Conservation (phyloP, 2,113 vertebrate species). For the Osmerus eperlanus region DNA sequence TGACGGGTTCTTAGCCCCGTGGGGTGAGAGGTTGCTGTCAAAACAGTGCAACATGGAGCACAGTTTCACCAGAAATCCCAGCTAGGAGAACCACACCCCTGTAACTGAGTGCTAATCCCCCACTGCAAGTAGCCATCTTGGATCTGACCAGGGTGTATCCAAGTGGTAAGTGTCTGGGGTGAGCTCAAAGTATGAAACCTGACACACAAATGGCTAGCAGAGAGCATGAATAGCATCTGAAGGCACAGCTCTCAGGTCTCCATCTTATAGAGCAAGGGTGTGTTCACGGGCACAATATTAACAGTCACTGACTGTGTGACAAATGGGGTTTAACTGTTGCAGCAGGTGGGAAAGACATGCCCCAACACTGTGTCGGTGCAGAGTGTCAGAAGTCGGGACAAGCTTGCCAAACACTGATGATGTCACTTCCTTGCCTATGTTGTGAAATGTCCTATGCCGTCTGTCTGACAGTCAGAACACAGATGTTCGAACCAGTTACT, state of each 20-base stretch:
- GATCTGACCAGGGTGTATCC: conserved; percentile 15
- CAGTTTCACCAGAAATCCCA: conserved; percentile 41
- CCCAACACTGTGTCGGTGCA: not conserved
- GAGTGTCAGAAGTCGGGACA: no score
- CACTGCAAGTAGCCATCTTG: conserved; percentile 40
- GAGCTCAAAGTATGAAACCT: conserved; percentile 33
- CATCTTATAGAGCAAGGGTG: not conserved
- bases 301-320: not conserved
- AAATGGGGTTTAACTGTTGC: not conserved
- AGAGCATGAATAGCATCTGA: conserved; percentile 17
- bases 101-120: conserved; percentile 13
- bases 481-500: conserved; percentile 1
- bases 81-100: conserved; percentile 36
- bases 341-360: no score
- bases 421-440: not conserved
- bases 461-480: not conserved
- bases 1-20: conserved; percentile 6
- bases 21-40: conserved; percentile 38
- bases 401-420: conserved; percentile 24
- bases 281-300: not conserved
- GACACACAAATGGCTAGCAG: conserved; percentile 24
- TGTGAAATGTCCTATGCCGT: not conserved
- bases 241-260: conserved; percentile 11
- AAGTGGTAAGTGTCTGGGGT: conserved; percentile 10
- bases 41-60: conserved; percentile 43